Evolutionary conservation across 2,888 invertebrate species (phyloP).

Genomic region (Loripinus fragilis): DNA sequence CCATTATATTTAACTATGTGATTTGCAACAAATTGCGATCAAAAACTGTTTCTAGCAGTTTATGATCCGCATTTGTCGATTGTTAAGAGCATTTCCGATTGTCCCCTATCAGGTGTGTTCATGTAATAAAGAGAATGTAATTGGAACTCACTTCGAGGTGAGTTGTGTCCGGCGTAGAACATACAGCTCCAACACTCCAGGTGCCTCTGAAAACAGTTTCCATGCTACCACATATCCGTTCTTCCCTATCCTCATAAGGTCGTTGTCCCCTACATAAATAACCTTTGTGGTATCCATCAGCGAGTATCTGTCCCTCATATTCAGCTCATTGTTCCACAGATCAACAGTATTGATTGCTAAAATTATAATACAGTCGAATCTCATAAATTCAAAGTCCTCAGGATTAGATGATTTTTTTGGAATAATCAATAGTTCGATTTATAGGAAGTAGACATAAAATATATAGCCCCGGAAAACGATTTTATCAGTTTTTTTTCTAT

Average conservation of each 20-base stretch:
- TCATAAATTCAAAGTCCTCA: no score
- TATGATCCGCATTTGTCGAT: no score
- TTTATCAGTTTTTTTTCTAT: no score
- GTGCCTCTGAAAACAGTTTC: background rate
- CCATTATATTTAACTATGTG: no score
- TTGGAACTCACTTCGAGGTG: background rate
- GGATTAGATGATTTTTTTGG: no score
- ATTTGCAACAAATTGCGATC: no score
- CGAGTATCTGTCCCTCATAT: background rate
- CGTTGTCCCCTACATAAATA: background rate
- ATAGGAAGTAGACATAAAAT: background rate
- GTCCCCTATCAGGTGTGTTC: no score
- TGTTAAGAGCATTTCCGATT: no score
- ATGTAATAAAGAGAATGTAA: no score
- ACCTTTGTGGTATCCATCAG: background rate
- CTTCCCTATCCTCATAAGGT: background rate
- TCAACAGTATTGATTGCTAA: background rate
- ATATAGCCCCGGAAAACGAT: no score
- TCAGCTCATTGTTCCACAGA: background rate
- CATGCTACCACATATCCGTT: background rate
- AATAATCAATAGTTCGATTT: background rate
- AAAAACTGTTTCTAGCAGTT: no score
- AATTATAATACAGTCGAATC: no score
- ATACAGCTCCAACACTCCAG: background rate
- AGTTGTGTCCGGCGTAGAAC: background rate